These are phyloP conservation scores for Pogonocichla stellata DNA, from an alignment of 2,113 vertebrate genomes.

Conservation along the genomic window DNA sequence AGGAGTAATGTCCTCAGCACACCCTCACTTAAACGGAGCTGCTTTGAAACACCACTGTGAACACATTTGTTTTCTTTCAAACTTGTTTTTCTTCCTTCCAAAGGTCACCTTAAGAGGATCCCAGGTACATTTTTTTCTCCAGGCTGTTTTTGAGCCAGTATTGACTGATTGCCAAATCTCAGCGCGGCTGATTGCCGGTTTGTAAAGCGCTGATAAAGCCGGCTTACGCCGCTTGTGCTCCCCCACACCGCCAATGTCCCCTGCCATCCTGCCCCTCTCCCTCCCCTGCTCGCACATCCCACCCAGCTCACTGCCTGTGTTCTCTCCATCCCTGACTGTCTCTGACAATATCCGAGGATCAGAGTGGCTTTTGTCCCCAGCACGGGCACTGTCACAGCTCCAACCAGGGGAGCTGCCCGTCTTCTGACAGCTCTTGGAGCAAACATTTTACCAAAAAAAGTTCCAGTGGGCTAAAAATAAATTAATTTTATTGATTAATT, in stretches of 20 bases:
- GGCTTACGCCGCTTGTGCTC: not conserved
- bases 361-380: not conserved
- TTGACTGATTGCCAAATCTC: conserved; percentile 58
- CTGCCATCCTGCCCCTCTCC: not conserved
- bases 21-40: not conserved
- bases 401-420: not conserved
- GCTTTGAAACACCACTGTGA: not conserved
- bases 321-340: not conserved
- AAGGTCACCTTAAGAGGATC: conserved; percentile 45
- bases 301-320: rapidly evolving
- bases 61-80: conserved; percentile 55
- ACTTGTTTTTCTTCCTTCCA: conserved; percentile 71
- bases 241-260: not conserved
- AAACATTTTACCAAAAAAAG: not conserved
- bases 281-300: rapidly evolving
- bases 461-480: rapidly evolving
- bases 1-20: conserved; percentile 5
- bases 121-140: not conserved
- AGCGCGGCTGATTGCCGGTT: not conserved
- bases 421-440: not conserved
- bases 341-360: not conserved
- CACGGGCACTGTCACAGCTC: rapidly evolving
- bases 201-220: not conserved
- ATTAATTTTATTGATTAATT: not conserved
- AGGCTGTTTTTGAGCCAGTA: not conserved